These are phyloP conservation scores for Zaprionus lineosus DNA, from an alignment of 2,888 invertebrate species.

Conservation along the genomic window DNA sequence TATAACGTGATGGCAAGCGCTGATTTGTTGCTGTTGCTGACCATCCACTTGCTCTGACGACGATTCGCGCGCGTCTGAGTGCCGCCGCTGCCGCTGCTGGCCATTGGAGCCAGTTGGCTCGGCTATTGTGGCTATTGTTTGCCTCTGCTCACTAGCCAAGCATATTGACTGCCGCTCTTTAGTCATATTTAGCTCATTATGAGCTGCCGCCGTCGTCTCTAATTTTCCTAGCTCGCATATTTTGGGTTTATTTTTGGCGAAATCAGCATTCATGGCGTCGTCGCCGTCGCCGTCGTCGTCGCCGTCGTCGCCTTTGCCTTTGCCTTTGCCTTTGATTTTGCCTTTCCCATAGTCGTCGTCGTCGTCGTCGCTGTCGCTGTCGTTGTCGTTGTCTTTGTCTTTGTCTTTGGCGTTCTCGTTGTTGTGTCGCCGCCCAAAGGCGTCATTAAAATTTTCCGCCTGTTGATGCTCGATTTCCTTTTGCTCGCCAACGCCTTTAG, in stretches of 20 bases:
- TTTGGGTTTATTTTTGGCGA: slow-evolving; percentile 73
- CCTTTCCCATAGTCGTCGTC: slow-evolving; percentile 19
- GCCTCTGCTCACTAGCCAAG: slow-evolving; percentile 57
- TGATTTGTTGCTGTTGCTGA: slow-evolving; percentile 44
- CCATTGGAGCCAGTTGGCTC: slow-evolving; percentile 40
- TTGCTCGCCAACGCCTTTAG: slow-evolving; percentile 51
- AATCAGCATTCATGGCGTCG: slow-evolving; percentile 64
- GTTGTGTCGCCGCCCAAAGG: slow-evolving; percentile 59
- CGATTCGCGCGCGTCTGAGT: slow-evolving; percentile 80
- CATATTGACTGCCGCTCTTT: slow-evolving; percentile 66
- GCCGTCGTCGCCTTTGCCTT: slow-evolving; percentile 12
- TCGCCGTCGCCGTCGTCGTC: slow-evolving; percentile 28
- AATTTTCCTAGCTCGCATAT: slow-evolving; percentile 70
- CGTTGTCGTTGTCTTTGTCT: slow-evolving; percentile 9
- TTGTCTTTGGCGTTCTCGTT: slow-evolving; percentile 6
- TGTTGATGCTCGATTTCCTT: slow-evolving; percentile 72
- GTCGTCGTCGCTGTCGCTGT: slow-evolving; percentile 18
- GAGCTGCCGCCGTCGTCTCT: slow-evolving; percentile 48
- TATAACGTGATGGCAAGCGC: slow-evolving; percentile 13
- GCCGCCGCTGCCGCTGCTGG: slow-evolving; percentile 25
- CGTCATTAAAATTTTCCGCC: slow-evolving; percentile 78
- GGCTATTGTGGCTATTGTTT: slow-evolving; percentile 46
- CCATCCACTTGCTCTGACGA: slow-evolving; percentile 76
- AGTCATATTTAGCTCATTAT: slow-evolving; percentile 74
- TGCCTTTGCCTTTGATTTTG: background rate